Evolutionary conservation across 1,140 invertebrate genomes (phyloP), one percentile per base, ranked within the genome.

Genomic region (Lepidurus arcticus): DNA sequence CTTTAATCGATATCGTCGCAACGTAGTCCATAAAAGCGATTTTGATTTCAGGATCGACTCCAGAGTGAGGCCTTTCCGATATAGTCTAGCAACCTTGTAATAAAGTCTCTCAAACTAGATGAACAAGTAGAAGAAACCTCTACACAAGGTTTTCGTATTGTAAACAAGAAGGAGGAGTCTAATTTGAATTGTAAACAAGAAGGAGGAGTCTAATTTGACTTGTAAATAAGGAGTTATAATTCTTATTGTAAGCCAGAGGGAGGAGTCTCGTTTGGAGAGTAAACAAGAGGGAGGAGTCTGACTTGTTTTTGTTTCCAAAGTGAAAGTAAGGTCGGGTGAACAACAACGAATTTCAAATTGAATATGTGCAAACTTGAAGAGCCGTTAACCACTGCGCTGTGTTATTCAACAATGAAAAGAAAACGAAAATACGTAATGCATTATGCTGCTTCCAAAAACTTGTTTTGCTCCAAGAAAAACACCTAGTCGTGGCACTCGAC

Each of bases 401-500:
- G 34, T 34, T 34, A 34, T 34, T 65, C 53, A 65, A 21, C 53
- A 65, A 7, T 65, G 53, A 65, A 65, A 65, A 34, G 34, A 34
- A 34, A 34, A 34, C 34, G 53, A n/a, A 65, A 65, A 16, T 65
- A 65, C 13, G 53, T 65, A 65, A 65, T 21, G 53, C 13, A 21
- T 65, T 65, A 65, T n/a, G 53, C 53, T 65, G 53, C 53, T 65
- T 65, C 53, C 53, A 65, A 16, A 65, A 65, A 65, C 16, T 65
- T 21, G 16, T 65, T 65, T 65, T 65, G 6, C 53, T 16, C 21
- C 21, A 65, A 65, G 53, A n/a, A 21, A n/a, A 65, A 65, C 21
- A 65, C 16, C 53, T 65, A 65, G 53, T 65, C 53, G 53, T 65
- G 53, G 13, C 16, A 65, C 16, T 65, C 6, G 16, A 4, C 53